phyloP scores from a whole-genome alignment of 1,140 invertebrate species.

The Cotesia glomerata region DNA sequence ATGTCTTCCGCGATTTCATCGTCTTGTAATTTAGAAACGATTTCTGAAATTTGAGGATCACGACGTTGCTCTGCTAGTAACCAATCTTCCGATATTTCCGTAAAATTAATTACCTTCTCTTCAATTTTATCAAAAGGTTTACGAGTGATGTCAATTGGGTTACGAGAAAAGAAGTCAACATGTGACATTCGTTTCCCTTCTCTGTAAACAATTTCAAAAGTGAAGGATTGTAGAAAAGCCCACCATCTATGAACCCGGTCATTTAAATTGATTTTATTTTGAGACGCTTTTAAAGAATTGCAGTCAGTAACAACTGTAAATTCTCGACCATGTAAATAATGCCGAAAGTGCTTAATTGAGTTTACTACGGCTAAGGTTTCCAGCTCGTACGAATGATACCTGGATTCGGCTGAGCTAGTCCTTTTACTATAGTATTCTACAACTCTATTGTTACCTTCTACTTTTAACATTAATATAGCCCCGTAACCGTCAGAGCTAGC shows the following conservation, averaged over 20 bases:
- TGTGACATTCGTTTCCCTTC: constrained; percentile 31
- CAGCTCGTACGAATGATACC: too few relatives aligned
- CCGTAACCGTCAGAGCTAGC: constrained; percentile 7
- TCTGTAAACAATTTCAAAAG: constrained; percentile 37
- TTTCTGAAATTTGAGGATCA: constrained; percentile 29
- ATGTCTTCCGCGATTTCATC: constrained; percentile 30
- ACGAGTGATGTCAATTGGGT: neutral
- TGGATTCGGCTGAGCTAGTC: neutral
- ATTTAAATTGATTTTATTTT: constrained; percentile 46
- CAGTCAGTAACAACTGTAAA: constrained; percentile 43
- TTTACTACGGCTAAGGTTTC: too few relatives aligned
- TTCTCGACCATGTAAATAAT: constrained; percentile 38
- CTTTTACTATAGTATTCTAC: constrained; percentile 20
- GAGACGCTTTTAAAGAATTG: constrained; percentile 45
- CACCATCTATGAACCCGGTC: constrained; percentile 52
- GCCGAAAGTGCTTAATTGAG: too few relatives aligned
- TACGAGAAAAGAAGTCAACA: constrained; percentile 31
- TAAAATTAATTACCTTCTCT: constrained; percentile 35
- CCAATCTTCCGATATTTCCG: constrained; percentile 36
- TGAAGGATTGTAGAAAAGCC: constrained; percentile 44
- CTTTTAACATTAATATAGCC: constrained; percentile 8
- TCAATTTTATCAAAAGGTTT: neutral
- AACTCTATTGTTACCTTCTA: neutral
- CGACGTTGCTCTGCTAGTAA: constrained; percentile 33
- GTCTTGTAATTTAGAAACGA: constrained; percentile 28